phyloP scores from a whole-genome alignment of 2,113 vertebrate genomes.

The Tragelaphus strepsiceros region DNA sequence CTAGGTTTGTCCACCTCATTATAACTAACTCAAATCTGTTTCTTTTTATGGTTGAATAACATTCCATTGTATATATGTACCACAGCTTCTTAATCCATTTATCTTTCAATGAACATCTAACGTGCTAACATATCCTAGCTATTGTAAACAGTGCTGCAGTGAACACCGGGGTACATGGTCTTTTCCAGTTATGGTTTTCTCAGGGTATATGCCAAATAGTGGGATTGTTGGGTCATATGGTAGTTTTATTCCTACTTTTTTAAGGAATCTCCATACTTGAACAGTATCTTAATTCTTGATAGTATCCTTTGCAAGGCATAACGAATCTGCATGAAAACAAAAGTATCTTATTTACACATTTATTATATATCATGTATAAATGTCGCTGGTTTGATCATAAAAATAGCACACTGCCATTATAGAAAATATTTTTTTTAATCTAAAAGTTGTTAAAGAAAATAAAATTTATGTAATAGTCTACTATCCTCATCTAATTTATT shows the following conservation, averaged over 20 bases:
- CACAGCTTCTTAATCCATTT: not conserved
- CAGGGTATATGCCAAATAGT: not conserved
- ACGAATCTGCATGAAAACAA: not conserved
- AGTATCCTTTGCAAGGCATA: not conserved
- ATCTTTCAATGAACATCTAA: not conserved
- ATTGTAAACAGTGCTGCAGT: not conserved
- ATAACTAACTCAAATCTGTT: not conserved
- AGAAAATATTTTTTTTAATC: not conserved
- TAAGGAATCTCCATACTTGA: not conserved
- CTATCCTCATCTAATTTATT: not conserved
- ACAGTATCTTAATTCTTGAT: not conserved
- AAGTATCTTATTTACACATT: not conserved
- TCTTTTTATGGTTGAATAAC: not conserved
- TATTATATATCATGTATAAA: not conserved
- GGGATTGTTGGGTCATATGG: not conserved
- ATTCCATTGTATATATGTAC: not conserved
- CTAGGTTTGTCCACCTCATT: not conserved
- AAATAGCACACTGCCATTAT: not conserved
- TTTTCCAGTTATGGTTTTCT: not conserved
- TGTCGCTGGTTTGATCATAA: not conserved
- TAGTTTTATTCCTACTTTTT: not conserved
- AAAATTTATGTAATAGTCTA: not conserved
- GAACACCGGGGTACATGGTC: not conserved
- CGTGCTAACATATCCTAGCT: not conserved
- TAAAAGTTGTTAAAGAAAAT: not conserved